Conservation (phyloP, 1,140 invertebrate genomes). For the Drosophila takahashii region DNA sequence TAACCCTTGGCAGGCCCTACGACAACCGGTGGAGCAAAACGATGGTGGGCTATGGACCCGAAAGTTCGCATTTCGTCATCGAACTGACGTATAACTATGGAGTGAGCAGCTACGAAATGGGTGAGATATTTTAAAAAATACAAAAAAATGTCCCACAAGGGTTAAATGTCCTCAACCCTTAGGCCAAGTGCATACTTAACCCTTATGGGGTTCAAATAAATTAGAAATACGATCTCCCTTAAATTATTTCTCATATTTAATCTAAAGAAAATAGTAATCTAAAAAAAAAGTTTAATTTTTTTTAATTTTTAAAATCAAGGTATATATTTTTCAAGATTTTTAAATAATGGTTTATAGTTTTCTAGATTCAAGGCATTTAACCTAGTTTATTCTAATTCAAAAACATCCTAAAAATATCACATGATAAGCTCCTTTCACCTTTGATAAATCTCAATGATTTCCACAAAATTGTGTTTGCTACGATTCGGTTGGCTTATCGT, state of each 20-base stretch:
- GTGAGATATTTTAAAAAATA: slow-evolving; percentile 35
- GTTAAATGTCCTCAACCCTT: neutral
- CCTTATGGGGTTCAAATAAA: no score
- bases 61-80: slow-evolving; percentile 97
- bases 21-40: slow-evolving; percentile 99
- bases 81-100: slow-evolving; percentile 99
- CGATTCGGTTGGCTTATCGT: neutral
- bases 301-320: no score
- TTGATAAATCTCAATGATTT: neutral
- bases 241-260: no score
- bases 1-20: slow-evolving; percentile 90
- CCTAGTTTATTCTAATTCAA: neutral
- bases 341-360: no score
- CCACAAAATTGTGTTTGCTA: neutral
- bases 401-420: no score
- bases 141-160: neutral
- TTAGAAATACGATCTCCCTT: no score
- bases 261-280: no score
- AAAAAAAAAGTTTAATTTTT: no score
- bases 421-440: neutral
- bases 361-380: no score
- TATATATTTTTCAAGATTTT: no score
- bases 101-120: slow-evolving; percentile 91
- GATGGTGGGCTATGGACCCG: slow-evolving; percentile 99
- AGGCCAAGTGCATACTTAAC: neutral